These are phyloP conservation scores for Phoenicopterus ruber DNA, from an alignment of 2,113 vertebrate species.

Conservation along the genomic window DNA sequence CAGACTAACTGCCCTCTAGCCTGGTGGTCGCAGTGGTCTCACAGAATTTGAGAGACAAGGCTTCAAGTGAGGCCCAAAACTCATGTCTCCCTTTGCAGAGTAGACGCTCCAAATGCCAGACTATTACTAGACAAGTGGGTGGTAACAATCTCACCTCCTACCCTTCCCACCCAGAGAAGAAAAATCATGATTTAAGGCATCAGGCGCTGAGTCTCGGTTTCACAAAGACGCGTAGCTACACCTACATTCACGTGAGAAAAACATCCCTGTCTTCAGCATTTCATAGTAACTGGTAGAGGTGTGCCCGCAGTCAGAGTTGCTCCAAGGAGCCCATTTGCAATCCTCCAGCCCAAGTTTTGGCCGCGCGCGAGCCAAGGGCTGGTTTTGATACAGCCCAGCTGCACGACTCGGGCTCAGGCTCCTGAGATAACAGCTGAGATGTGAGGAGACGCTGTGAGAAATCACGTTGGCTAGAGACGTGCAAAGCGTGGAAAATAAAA, in stretches of 20 bases:
- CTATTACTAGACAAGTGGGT: slow-evolving; percentile 16
- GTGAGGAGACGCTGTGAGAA: not conserved
- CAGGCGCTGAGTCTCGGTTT: not conserved
- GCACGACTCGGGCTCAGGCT: not conserved
- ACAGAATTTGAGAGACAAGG: not conserved
- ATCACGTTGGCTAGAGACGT: not conserved
- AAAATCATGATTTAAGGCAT: not conserved
- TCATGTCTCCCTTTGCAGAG: not conserved
- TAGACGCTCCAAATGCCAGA: not conserved
- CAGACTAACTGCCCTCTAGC: not conserved
- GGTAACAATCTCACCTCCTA: not conserved
- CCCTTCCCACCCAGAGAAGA: not conserved
- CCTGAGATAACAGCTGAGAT: not conserved
- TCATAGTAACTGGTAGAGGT: not conserved
- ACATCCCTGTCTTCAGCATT: not conserved
- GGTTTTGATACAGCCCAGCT: not conserved
- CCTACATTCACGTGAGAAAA: not conserved
- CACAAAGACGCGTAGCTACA: not conserved
- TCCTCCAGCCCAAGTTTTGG: accelerated
- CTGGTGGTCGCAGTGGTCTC: not conserved
- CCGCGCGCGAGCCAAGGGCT: accelerated
- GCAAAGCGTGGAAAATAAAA: not conserved
- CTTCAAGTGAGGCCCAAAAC: not conserved
- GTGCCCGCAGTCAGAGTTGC: accelerated
- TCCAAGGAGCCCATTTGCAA: not conserved